Base-by-base conservation (phyloP, 2,888 invertebrate species). In the Brassicogethes aeneus region DNA sequence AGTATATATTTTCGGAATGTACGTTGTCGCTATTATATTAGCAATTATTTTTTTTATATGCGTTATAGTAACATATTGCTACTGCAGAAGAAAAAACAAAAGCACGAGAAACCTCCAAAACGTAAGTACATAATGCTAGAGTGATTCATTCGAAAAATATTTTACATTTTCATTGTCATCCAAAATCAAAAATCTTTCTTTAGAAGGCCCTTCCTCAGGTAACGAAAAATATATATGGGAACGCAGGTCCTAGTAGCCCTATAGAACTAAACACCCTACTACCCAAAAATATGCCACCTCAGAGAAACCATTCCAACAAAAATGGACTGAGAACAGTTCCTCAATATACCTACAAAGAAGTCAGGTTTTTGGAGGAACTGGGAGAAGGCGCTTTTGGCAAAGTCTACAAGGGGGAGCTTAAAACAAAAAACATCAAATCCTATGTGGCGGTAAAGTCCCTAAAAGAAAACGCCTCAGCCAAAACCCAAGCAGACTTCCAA, bases 321-420 rank as follows among this genome's bases (percentile, higher is more conserved):
- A 61, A 63, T 38, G 60, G 56, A 16, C 59, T 63, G 41, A 66
- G 65, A 45, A 62, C 84, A 55, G 85, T 92, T 33, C 82, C 89
- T 2, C 93, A 94, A 56, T 92, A 90, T 62, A 84, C 87, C 0
- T 72, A 91, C 44, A 81, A 85, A 43, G 86, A 89, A 65, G 85
- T 92, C 0, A 77, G 82, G 49, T 90, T 94, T 62, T 74, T 91
- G 35, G 90, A 93, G 63, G 91, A 94, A 66, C 70, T 96, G 17
- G 95, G 95, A 15, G 94, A 95, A 70, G 95, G 97, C 8, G 93
- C 94, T 17, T 97, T 95, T 66, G 82, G 82, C 3, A 94, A 92
- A 73, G 95, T 96, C 0, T 97, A 92, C 66, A 93, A 93, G 70
- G 96, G 95, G 1, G 91, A 94, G 63, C 71, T 95, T 39, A 70